A percentile compares a stretch with the other conserved stretches of the same genome.
Conservation (phyloP, 2,113 vertebrate genomes). For the Chionis minor region DNA sequence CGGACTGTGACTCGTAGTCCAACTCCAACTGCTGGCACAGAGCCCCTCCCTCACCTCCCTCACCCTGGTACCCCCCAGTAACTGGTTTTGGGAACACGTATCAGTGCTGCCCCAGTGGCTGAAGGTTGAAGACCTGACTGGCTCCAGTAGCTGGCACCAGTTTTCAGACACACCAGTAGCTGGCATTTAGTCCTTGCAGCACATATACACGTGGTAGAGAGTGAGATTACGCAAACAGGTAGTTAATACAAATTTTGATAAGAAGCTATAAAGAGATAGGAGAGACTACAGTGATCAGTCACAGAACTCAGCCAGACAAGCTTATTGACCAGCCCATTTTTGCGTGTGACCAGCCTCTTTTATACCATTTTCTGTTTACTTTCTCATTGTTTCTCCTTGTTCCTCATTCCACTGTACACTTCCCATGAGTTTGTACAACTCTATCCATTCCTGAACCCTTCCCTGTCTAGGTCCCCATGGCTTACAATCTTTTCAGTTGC, state of each 20-base stretch:
- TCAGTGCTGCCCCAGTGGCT: rapidly evolving
- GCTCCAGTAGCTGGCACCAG: background rate
- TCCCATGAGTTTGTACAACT: background rate
- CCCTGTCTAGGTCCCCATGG: background rate
- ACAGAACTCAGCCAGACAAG: background rate
- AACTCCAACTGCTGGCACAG: rapidly evolving
- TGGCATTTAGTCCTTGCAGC: background rate
- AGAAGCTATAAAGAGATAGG: background rate
- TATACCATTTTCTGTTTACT: background rate
- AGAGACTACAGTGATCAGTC: background rate
- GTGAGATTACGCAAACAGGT: background rate
- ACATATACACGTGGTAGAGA: background rate
- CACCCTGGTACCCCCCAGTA: rapidly evolving
- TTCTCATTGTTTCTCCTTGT: background rate
- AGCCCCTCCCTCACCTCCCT: background rate
- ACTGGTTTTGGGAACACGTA: background rate
- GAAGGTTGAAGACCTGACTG: background rate
- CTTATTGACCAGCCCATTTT: background rate
- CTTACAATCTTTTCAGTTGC: background rate
- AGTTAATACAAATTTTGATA: background rate
- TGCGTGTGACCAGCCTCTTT: background rate
- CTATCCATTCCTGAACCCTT: background rate
- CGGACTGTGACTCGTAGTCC: background rate
- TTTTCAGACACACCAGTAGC: background rate
- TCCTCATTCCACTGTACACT: too few relatives aligned